These are phyloP conservation scores for Diaprepes abbreviatus DNA, from an alignment of 2,888 invertebrate genomes.

Conservation along the genomic window DNA sequence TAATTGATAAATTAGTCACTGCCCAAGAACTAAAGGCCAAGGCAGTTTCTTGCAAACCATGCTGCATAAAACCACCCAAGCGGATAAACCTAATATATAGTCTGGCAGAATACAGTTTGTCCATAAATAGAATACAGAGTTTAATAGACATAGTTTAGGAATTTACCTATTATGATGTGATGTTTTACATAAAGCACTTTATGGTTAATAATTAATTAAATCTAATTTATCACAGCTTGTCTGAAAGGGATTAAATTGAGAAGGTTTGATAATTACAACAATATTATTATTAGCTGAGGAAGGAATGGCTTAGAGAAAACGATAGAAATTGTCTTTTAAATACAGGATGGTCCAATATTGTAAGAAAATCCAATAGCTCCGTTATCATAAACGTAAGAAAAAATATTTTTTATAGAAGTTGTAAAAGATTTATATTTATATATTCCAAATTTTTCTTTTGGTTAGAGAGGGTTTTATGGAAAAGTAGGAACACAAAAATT, in stretches of 20 bases:
- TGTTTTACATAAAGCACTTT: neutral
- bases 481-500: no score
- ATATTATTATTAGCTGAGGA: no score
- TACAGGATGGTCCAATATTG: no score
- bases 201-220: neutral
- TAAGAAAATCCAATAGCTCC: no score
- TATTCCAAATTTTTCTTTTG: no score
- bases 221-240: neutral
- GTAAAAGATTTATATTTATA: no score
- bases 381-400: no score
- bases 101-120: neutral
- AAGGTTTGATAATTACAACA: no score
- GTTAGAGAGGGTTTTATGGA: no score
- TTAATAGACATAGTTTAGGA: conserved; percentile 7
- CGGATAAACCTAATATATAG: neutral
- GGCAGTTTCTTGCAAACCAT: neutral
- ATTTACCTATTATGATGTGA: neutral
- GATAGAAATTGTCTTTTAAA: no score
- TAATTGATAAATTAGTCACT: neutral
- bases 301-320: no score
- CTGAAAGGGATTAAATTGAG: neutral
- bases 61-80: neutral
- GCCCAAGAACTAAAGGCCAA: neutral
- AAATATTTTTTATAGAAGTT: no score
- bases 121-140: neutral